Evolutionary conservation across 2,888 invertebrate genomes (phyloP), one percentile per base, ranked within the genome.

Genomic region (Orthosia gracilis): DNA sequence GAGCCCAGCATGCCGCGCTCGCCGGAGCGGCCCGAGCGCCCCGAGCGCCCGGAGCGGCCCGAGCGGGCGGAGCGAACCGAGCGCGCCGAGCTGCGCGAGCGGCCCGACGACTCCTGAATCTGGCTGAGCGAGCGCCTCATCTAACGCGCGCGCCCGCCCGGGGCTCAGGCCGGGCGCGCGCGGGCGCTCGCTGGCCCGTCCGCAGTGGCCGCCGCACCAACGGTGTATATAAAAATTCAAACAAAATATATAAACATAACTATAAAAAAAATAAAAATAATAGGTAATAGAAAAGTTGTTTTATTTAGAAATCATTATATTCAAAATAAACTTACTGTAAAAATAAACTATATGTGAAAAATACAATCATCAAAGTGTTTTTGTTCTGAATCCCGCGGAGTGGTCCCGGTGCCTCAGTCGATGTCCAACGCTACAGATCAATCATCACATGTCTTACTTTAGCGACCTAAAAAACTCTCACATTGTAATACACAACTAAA

Each of bases 91-190:
- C 83, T 71, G 71, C 91, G 96, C 88, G 94, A 95, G 83, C 89
- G 91, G 73, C 94, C 96, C 78, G 91, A 94, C 90, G 97, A 97
- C 95, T 97, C 97, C 97, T 97, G 97, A 97, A 97, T 97, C 97
- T 97, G 97, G 97, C 97, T 97, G 94, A 97, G 97, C 96, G 97
- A 97, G 97, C 97, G 97, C 96, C 97, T 97, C 96, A 97, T 97
- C 97, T 97, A 97, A 92, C 92, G 93, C 92, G 85, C 89, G 91
- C 93, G 93, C 91, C 92, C 89, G 93, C 94, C 95, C 91, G 84
- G 95, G 96, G 96, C 96, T 95, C 95, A 94, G 90, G 95, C 94
- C 94, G 85, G 91, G 88, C 92, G 89, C 92, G 92, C 89, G 91
- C 92, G 88, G 91, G 89, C 93, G 93, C 94, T 94, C 94, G 94